Evolutionary conservation across 2,797 vertebrate genomes (phyloP), one percentile per base, ranked within the genome.

Genomic region (Tangara arthus): DNA sequence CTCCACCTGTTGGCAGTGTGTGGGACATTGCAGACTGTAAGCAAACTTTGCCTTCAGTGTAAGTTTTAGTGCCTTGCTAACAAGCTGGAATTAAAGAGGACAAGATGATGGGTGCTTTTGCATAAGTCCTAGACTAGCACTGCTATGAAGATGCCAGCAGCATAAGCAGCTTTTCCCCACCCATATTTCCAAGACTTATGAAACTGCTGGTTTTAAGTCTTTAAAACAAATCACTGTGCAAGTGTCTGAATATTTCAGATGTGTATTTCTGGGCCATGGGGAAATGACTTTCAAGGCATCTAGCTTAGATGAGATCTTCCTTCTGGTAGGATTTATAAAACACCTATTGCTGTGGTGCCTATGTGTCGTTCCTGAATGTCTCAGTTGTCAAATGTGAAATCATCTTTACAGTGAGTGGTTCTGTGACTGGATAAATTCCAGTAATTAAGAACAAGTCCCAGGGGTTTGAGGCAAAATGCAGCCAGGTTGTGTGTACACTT

Each of bases 271-370:
- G 66, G 70, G 66, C 76, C 59, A 32, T 28, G 20, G 81, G 82
- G 79, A 94, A 93, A 90, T 46, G 34, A 72, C 87, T 96, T 81
- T 86, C 52, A 72, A 90, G 63, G 63, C 82, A 91, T 86, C 79
- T 96, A 66, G 72, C 59, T 95, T 1, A 0, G 32, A 75, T 91
- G 65, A 93, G 76, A 55, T 79, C 47, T 96, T 56, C 85, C 87
- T 93, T 89, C 76, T 95, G 92, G 65, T 78, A 44, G 84, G 57
- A 75, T 90, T 92, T 94, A 86, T 55, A 88, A 76, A 70, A 69
- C 70, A 93, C 76, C 94, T 91, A 47, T 79, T 81, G 63, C 91
- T 3, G 2, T 79, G 82, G 37, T 79, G 82, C 63, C 80, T 70
- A 19, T 0, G 1, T 63, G 70, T 73, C 80, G 39, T 64, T 93